Evolutionary conservation across 1,140 invertebrate species (phyloP).

Genomic region (Triops longicaudatus): DNA sequence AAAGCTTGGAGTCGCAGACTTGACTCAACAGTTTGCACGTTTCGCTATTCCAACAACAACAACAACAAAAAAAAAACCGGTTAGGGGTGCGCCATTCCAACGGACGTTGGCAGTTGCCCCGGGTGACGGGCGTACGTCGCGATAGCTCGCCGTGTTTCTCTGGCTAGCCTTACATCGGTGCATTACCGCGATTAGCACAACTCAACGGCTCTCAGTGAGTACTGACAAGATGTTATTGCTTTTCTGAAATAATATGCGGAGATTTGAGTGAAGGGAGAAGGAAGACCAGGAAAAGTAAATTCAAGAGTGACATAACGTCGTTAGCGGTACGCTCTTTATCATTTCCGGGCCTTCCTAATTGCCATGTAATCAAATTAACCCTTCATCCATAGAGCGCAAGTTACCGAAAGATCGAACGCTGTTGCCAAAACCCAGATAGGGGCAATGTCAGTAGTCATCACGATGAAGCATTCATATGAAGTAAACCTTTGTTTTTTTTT

Average conservation of each 20-base stretch:
- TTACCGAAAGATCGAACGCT: neutral
- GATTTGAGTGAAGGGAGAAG: neutral
- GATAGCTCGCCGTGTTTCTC: too few species aligned
- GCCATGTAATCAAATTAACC: neutral
- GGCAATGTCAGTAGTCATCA: neutral
- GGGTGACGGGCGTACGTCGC: too few species aligned
- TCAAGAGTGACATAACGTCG: neutral
- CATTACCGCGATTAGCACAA: neutral
- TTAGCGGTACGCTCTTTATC: conserved; percentile 1
- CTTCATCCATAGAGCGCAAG: neutral
- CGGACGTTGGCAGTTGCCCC: too few species aligned
- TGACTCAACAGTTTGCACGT: too few species aligned
- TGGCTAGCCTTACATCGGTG: neutral
- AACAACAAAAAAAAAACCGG: too few species aligned
- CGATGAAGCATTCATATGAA: too few species aligned
- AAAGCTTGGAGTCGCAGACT: too few species aligned
- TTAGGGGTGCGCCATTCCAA: too few species aligned
- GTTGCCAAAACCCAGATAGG: neutral
- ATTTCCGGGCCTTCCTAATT: neutral
- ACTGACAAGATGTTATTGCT: neutral
- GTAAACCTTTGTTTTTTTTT: too few species aligned
- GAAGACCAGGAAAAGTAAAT: neutral
- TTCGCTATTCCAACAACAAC: too few species aligned
- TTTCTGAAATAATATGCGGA: neutral
- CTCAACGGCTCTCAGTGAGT: too few species aligned